Evolutionary conservation across 2,888 invertebrate species (phyloP), one percentile per base, ranked within the genome.

Genomic region (Brachylomia viminalis): DNA sequence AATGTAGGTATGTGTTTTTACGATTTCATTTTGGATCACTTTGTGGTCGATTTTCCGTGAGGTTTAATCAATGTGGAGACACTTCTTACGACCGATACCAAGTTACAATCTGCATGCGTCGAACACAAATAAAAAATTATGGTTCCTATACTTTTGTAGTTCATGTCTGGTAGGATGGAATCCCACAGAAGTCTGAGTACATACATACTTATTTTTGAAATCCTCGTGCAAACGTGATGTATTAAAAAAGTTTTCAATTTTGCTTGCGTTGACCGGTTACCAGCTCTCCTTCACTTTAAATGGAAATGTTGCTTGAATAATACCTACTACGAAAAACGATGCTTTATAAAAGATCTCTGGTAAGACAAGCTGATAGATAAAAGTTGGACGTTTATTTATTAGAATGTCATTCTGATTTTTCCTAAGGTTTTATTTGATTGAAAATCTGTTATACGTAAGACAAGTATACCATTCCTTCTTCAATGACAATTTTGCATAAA

Each of bases 231-330:
- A 42, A 65, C 65, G 61, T 69, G 81, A 80, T 84, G 82, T 82
- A 82, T 82, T 82, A 82, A 82, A 82, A 84, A 82, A 84, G 82
- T 82, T 82, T 82, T 75, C 85, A 80, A 75, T 82, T 84, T 75
- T 75, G 64, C 75, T 84, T 75, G 71, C 68, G 62, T 81, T 80
- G 81, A 82, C 85, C 85, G 61, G 80, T 66, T 82, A 85, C 82
- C 85, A 84, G 68, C 71, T 74, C 61, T 75, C 56, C 58, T 83
- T 75, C 77, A 83, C 79, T 75, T 80, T 80, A 62, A 68, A 79
- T 80, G 75, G 79, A 85, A 90, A 89, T 83, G 83, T 83, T 78
- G 66, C 79, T 61, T 80, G 69, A 75, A 80, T 38, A 38, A 38
- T 69, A 62, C 72, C 58, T 76, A 75, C 72, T 64, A 61, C 33